phyloP scores from a whole-genome alignment of 2,888 invertebrate genomes.

The Omphaloscelis lunosa region DNA sequence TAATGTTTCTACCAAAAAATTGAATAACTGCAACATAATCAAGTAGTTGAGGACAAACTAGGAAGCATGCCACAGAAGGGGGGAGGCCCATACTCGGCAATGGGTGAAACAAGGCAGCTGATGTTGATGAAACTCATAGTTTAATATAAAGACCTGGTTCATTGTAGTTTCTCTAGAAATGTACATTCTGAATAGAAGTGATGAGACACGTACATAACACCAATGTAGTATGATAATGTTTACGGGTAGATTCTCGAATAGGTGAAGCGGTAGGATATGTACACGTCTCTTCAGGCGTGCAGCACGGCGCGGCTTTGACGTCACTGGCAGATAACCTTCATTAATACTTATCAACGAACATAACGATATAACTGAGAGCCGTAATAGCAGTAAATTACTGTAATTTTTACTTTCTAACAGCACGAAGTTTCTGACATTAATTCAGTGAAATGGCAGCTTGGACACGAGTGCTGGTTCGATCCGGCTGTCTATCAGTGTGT shows the following conservation, averaged over 20 bases:
- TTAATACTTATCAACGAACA: slow-evolving; percentile 21
- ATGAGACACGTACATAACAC: background rate
- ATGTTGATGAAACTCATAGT: background rate
- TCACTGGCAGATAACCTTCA: slow-evolving; percentile 24
- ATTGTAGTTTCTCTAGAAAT: background rate
- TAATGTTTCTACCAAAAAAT: background rate
- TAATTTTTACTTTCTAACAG: slow-evolving; percentile 31
- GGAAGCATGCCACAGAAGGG: background rate
- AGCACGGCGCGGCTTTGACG: background rate
- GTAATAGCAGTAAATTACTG: slow-evolving; percentile 20
- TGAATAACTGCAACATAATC: background rate
- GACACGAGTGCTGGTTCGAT: slow-evolving; percentile 6
- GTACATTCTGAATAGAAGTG: background rate
- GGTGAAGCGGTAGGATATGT: background rate
- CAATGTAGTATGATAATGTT: background rate
- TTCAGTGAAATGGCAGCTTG: slow-evolving; percentile 23
- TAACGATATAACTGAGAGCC: slow-evolving; percentile 19
- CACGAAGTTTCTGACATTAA: slow-evolving; percentile 21
- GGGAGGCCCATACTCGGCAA: background rate
- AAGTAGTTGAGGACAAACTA: background rate
- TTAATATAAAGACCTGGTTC: background rate
- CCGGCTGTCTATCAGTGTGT: background rate
- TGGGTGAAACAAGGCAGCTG: background rate
- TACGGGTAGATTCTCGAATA: background rate
- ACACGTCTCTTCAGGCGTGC: background rate